Base-by-base conservation (phyloP, 2,113 vertebrate species). In the Vidua macroura region DNA sequence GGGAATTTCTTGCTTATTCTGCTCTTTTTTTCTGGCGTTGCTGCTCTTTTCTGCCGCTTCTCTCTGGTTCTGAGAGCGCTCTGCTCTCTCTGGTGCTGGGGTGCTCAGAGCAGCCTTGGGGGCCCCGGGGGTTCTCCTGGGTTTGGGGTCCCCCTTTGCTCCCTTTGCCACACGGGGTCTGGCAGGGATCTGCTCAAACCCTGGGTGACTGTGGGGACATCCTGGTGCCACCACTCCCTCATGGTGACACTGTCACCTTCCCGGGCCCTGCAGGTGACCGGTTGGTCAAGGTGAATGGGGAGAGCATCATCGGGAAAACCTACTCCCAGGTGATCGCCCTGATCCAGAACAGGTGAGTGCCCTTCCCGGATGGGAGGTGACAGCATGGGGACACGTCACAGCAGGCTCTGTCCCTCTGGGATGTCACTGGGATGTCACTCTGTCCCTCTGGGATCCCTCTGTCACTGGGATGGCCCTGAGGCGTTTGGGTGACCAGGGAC, bases 241-340 rank as follows among this genome's bases (percentile, higher is more conserved):
- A 24, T 0, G 21, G 56, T 81, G 55, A 64, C 74, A 1, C 24
- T 5, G 14, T 51, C 31, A 39, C 39, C 56, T 48, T 8, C 19
- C 12, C 4, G 28, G 28, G 30, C 76, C 92, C 83, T 78, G 39
- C 97, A 99, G 99, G 99, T 83, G 99, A 99, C 95, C 98, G 99
- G 3, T 97, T 99, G 96, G 99, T 99, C 92, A 99, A 99, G 94
- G 99, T 99, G 95, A 99, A 99, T 2, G 99, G 99, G 16, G 99
- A 99, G 92, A 99, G 98, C 41, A 98, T 99, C 93, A 95, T 99
- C 3, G 99, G 99, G 25, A 99, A 99, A 97, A 99, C 99, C 33
- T 99, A 99, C 95, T 99, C 99, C 0, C 99, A 99, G 97, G 99
- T 99, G 97, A 99, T 99, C 35, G 98, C 99, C 10, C 98, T 99